These are phyloP conservation scores for Cataglyphis cursor DNA, from an alignment of 2,888 invertebrate genomes.

Conservation along the genomic window DNA sequence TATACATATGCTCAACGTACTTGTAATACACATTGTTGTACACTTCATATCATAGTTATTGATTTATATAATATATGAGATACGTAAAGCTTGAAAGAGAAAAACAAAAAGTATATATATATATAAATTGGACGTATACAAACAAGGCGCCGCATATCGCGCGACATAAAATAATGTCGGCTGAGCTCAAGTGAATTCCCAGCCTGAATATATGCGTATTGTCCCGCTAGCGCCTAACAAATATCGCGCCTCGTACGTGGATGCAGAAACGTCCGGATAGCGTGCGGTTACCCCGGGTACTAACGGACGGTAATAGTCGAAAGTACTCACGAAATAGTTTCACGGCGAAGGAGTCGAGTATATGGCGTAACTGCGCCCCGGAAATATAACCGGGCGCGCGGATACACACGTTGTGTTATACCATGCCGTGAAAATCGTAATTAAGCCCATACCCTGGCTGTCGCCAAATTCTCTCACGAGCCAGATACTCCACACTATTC, in stretches of 20 bases:
- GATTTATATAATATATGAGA: conserved; percentile 1
- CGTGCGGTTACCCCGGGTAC: conserved; percentile 29
- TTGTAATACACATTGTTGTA: not conserved
- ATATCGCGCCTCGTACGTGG: conserved; percentile 43
- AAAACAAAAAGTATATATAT: not conserved
- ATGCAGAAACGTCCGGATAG: conserved; percentile 53
- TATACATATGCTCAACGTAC: no score
- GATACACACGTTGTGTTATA: conserved; percentile 24
- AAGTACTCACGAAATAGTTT: conserved; percentile 54
- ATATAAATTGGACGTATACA: not conserved
- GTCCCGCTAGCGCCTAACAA: conserved; percentile 61
- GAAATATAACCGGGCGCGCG: conserved; percentile 36
- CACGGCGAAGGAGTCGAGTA: conserved; percentile 39
- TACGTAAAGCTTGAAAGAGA: not conserved
- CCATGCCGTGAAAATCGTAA: conserved; percentile 27
- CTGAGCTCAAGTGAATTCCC: conserved; percentile 31
- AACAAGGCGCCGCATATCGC: not conserved
- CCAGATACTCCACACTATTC: not conserved
- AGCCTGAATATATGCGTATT: conserved; percentile 74
- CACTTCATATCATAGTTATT: not conserved
- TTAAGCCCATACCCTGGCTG: conserved; percentile 28
- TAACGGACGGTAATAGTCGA: conserved; percentile 53
- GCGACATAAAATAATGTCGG: conserved; percentile 10
- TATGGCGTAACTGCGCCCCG: conserved; percentile 36
- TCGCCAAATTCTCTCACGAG: conserved; percentile 27